Evolutionary conservation across 2,797 vertebrate genomes (phyloP).

Genomic region (Sebastes minor): DNA sequence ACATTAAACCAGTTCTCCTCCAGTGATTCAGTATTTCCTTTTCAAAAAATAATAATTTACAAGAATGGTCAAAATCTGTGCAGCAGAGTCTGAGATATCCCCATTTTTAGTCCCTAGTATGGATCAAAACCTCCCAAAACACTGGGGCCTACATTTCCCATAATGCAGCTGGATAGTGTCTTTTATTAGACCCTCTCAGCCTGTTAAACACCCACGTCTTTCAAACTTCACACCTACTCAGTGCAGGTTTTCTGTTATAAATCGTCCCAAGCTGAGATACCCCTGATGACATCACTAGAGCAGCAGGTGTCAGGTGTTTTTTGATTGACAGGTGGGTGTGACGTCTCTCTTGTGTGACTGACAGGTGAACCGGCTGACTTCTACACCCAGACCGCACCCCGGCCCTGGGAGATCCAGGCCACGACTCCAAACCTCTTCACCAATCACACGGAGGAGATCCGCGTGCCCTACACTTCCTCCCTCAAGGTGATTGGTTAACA

Average conservation of each 20-base stretch:
- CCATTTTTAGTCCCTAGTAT: neutral
- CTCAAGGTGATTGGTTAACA: slow-evolving; percentile 67
- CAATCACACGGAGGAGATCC: slow-evolving; percentile 60
- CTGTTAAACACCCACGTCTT: neutral
- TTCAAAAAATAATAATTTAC: neutral
- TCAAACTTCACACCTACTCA: neutral
- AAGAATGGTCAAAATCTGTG: neutral
- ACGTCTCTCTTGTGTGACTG: neutral
- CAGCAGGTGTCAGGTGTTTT: neutral
- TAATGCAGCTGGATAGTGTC: neutral
- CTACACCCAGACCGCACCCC: slow-evolving; percentile 71
- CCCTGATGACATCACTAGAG: neutral
- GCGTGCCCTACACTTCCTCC: slow-evolving; percentile 78
- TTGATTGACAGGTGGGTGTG: neutral
- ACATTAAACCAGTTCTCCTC: neutral
- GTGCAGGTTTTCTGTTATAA: neutral
- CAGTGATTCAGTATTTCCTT: neutral
- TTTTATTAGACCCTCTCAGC: neutral
- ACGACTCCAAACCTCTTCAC: slow-evolving; percentile 66
- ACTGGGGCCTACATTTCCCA: neutral
- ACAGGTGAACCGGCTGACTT: slow-evolving; percentile 79
- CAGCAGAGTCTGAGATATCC: neutral
- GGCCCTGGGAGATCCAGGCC: slow-evolving; percentile 74
- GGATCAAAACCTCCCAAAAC: neutral
- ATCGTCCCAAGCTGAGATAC: neutral